These are phyloP conservation scores for Nettapus auritus DNA, from an alignment of 2,113 vertebrate species.

Conservation along the genomic window DNA sequence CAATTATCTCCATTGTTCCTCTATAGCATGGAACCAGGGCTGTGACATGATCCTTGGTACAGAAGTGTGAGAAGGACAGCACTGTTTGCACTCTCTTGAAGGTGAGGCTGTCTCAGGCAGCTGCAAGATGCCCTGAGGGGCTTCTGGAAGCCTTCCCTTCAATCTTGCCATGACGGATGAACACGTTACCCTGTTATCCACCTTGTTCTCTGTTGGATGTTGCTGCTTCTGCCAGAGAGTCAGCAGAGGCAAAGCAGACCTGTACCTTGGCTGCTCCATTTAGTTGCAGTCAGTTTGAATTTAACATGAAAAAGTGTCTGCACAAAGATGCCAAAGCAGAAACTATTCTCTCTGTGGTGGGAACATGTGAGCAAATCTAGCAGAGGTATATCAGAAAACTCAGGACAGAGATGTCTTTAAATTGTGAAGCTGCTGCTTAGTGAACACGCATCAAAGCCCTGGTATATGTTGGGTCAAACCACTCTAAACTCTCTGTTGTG, in stretches of 20 bases:
- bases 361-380: background rate
- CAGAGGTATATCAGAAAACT: background rate
- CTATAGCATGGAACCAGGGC: background rate
- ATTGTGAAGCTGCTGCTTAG: background rate
- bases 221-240: background rate
- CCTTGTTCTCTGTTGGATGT: background rate
- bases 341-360: background rate
- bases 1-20: background rate
- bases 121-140: background rate
- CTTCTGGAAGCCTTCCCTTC: background rate
- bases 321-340: background rate
- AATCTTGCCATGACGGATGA: fast-evolving
- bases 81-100: background rate
- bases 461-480: background rate
- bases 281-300: background rate
- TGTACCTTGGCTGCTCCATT: background rate
- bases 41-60: background rate
- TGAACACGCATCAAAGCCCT: background rate
- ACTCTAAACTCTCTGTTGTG: background rate
- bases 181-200: background rate
- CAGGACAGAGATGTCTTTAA: background rate
- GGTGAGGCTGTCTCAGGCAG: fast-evolving
- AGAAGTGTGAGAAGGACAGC: background rate
- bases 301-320: background rate
- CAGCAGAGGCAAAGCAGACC: background rate